These are phyloP conservation scores for Procavia capensis DNA, from an alignment of 2,113 vertebrate species.

Conservation along the genomic window DNA sequence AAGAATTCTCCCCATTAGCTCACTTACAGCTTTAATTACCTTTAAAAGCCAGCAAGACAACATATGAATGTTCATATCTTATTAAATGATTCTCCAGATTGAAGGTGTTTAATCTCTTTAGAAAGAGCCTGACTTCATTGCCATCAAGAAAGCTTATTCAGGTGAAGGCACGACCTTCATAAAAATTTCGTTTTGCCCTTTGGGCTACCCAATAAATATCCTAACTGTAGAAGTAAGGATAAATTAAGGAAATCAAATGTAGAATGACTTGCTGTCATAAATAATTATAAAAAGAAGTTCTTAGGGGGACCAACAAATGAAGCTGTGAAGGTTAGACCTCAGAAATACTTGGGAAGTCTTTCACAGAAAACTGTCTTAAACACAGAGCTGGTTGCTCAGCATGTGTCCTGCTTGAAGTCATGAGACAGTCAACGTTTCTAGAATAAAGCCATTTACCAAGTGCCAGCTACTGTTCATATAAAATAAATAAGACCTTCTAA, in stretches of 20 bases:
- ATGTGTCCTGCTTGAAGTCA: background rate
- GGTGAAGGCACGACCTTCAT: conserved; percentile 14
- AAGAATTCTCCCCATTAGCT: background rate
- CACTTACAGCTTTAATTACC: conserved; percentile 43
- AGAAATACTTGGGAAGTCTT: background rate
- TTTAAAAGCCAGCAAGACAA: conserved; percentile 73
- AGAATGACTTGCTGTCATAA: conserved; percentile 51
- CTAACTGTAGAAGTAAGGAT: conserved; percentile 7
- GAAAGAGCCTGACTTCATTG: conserved; percentile 24
- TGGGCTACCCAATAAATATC: conserved; percentile 64
- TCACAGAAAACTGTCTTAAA: background rate
- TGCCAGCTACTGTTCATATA: background rate
- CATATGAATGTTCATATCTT: background rate
- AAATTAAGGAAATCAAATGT: conserved; percentile 66
- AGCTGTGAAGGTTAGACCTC: conserved; percentile 1
- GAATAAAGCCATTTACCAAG: background rate
- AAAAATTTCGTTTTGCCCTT: conserved; percentile 55
- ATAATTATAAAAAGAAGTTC: conserved; percentile 64
- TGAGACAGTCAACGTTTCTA: too few species aligned
- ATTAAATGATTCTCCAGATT: background rate
- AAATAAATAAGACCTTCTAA: background rate
- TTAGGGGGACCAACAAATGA: background rate
- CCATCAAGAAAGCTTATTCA: conserved; percentile 47
- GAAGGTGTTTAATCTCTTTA: conserved; percentile 65
- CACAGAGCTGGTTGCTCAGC: background rate